phyloP scores from a whole-genome alignment of 2,797 vertebrate genomes.

The Amblyraja radiata region DNA sequence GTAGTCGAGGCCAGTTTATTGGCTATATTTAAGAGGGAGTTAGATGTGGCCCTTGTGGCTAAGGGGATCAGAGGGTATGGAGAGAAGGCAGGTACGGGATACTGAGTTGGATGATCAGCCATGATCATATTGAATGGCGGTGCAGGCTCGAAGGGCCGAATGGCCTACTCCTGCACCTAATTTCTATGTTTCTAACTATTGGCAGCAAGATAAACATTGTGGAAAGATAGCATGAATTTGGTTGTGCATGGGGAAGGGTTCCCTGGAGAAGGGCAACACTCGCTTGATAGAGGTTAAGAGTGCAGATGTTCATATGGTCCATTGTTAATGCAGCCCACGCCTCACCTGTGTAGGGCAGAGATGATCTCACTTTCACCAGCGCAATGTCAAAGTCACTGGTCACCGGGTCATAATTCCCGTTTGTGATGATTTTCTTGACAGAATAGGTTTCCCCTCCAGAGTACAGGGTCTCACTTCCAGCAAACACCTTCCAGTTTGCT shows the following conservation, averaged over 20 bases:
- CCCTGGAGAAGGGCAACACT: neutral
- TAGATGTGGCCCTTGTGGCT: too few species aligned
- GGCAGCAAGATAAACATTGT: neutral
- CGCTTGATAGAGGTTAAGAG: neutral
- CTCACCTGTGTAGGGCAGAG: conserved; percentile 8
- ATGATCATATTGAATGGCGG: too few species aligned
- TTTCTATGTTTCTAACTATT: too few species aligned
- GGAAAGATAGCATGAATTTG: neutral
- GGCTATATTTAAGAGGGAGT: too few species aligned
- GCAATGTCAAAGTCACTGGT: conserved; percentile 1
- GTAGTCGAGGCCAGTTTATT: too few species aligned
- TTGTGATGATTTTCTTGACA: neutral
- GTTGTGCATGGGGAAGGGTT: neutral
- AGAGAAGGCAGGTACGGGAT: too few species aligned
- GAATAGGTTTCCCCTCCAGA: neutral
- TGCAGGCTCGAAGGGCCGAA: too few species aligned
- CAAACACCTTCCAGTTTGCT: neutral
- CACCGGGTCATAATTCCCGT: neutral
- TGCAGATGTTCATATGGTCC: too few species aligned
- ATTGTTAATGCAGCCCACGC: too few species aligned
- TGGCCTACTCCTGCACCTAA: too few species aligned
- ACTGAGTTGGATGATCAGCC: too few species aligned
- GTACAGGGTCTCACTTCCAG: neutral
- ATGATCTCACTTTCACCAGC: neutral
- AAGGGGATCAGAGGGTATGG: too few species aligned